Conservation (phyloP, 2,888 invertebrate species). For the Hipparchia sbordonii region DNA sequence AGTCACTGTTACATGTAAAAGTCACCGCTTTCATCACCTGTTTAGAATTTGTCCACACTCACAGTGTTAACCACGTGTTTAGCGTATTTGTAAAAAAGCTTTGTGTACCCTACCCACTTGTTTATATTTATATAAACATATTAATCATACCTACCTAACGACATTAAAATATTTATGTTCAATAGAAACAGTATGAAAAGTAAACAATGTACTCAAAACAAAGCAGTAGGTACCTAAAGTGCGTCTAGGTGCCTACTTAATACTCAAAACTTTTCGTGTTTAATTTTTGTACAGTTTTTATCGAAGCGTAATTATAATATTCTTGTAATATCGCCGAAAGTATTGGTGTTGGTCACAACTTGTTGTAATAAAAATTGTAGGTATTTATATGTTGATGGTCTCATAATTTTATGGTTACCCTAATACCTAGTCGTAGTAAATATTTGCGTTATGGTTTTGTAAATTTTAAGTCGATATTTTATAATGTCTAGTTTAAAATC, state of each 20-base stretch:
- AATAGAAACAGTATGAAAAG: neutral
- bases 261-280: too few relatives aligned
- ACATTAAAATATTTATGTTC: neutral
- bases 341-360: constrained; percentile 32
- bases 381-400: constrained; percentile 50
- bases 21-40: constrained; percentile 26
- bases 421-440: constrained; percentile 70
- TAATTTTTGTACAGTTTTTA: neutral
- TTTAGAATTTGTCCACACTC: constrained; percentile 27
- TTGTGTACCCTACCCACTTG: neutral
- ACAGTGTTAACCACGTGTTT: constrained; percentile 26
- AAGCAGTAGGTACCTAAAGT: too few relatives aligned
- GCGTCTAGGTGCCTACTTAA: too few relatives aligned
- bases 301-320: constrained; percentile 3
- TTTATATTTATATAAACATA: neutral
- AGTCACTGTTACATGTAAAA: constrained; percentile 6
- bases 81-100: constrained; percentile 39
- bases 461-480: constrained; percentile 55
- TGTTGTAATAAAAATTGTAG: constrained; percentile 7
- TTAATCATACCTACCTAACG: neutral
- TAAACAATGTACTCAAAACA: neutral
- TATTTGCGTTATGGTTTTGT: constrained; percentile 60
- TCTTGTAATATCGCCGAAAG: constrained; percentile 17
- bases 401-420: constrained; percentile 63
- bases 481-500: constrained; percentile 23